Evolutionary conservation across 2,888 invertebrate genomes (phyloP).

Genomic region (Chaetogeoica ovagalla): DNA sequence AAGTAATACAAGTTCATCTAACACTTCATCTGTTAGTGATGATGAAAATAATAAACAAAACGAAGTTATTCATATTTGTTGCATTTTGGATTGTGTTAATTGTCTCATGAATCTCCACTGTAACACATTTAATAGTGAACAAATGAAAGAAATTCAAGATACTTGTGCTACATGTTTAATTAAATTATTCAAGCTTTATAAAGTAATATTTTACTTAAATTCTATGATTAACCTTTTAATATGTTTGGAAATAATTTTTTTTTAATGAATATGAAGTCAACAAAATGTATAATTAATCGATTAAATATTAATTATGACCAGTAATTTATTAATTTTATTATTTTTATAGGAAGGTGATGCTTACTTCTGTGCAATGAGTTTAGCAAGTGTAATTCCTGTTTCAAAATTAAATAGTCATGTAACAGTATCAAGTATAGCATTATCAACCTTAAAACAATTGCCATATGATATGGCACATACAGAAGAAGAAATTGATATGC

Average conservation of each 20-base stretch:
- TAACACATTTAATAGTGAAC: conserved; percentile 12
- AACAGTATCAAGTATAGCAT: conserved; percentile 55
- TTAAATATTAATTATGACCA: background rate
- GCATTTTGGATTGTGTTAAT: conserved; percentile 34
- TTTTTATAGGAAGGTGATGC: conserved; percentile 55
- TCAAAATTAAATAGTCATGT: conserved; percentile 54
- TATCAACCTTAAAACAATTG: conserved; percentile 55
- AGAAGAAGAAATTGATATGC: conserved; percentile 48
- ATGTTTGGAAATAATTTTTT: no score
- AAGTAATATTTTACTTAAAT: conserved; percentile 21
- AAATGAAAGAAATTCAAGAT: conserved; percentile 30
- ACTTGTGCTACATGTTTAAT: conserved; percentile 16
- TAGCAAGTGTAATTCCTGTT: conserved; percentile 56
- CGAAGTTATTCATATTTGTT: conserved; percentile 23
- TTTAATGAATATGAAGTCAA: no score
- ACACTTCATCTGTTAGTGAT: conserved; percentile 1
- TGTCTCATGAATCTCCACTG: conserved; percentile 13
- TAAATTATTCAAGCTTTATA: conserved; percentile 24
- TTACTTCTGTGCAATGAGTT: conserved; percentile 55
- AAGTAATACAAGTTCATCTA: background rate
- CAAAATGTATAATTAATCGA: no score
- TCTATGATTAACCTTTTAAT: background rate
- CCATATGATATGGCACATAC: conserved; percentile 33
- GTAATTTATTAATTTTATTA: background rate
- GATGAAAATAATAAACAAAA: background rate